Conservation (phyloP, 2,888 invertebrate genomes). For the Plagiodera versicolora region DNA sequence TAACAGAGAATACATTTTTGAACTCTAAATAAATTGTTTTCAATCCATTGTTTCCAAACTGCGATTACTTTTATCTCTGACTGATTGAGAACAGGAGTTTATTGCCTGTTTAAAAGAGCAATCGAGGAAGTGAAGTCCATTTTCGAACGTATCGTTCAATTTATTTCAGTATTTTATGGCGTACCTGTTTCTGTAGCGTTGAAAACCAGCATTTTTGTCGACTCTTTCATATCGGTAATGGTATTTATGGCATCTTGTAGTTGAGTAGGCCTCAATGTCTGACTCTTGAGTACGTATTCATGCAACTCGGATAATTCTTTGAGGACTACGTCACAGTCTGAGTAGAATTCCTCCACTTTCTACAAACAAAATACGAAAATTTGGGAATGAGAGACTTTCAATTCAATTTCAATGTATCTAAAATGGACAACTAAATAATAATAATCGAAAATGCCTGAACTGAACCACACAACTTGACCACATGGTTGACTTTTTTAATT, state of each 20-base stretch:
- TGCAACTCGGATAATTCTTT: slow-evolving; percentile 65
- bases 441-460: no score
- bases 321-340: slow-evolving; percentile 62
- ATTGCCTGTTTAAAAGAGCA: slow-evolving; percentile 3
- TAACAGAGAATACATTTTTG: background rate
- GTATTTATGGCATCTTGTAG: slow-evolving; percentile 61
- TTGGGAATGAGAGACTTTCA: no score
- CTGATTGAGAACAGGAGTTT: background rate
- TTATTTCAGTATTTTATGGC: slow-evolving; percentile 20
- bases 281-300: slow-evolving; percentile 59
- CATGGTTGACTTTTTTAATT: no score
- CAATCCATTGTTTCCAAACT: background rate
- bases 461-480: no score
- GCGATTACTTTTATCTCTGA: background rate
- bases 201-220: slow-evolving; percentile 56
- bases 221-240: slow-evolving; percentile 59
- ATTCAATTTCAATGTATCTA: no score
- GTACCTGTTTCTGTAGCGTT: slow-evolving; percentile 58
- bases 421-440: no score
- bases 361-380: slow-evolving; percentile 42
- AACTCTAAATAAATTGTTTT: background rate
- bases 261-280: slow-evolving; percentile 60
- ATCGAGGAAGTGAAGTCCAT: background rate
- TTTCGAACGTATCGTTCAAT: background rate
- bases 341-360: slow-evolving; percentile 70